Percentiles rank a stretch among this genome's conserved stretches.
phyloP scores from a whole-genome alignment of 1,140 invertebrate species.

The Drosophila quadrilineata region DNA sequence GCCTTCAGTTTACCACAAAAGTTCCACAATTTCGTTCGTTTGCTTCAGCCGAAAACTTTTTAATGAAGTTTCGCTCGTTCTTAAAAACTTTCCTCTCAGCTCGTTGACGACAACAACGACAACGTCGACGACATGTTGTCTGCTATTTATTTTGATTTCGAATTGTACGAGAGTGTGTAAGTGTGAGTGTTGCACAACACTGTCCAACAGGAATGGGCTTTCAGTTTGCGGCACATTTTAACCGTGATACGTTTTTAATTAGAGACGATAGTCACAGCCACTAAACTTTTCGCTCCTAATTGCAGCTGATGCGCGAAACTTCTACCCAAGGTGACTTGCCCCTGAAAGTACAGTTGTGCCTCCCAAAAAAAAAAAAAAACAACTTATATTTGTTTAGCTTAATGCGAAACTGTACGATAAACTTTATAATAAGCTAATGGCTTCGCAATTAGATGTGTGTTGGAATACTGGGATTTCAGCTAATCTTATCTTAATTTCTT shows the following conservation, averaged over 20 bases:
- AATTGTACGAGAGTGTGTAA: too few species aligned
- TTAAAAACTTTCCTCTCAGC: slow-evolving; percentile 65
- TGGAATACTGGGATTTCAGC: too few species aligned
- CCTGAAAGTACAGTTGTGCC: slow-evolving; percentile 20
- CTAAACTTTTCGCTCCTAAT: slow-evolving; percentile 64
- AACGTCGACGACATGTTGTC: slow-evolving; percentile 64
- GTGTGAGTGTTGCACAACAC: slow-evolving; percentile 34
- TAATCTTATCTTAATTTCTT: too few species aligned
- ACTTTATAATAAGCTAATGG: slow-evolving; percentile 11
- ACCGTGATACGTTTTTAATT: slow-evolving; percentile 72
- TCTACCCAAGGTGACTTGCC: too few species aligned
- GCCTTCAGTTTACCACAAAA: too few species aligned
- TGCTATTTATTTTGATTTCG: slow-evolving; percentile 73
- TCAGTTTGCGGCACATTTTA: slow-evolving; percentile 63
- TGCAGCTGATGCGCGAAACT: slow-evolving; percentile 58
- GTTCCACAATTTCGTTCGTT: slow-evolving; percentile 45
- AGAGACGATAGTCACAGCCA: slow-evolving; percentile 53
- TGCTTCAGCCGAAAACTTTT: slow-evolving; percentile 58
- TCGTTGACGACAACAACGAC: too few species aligned
- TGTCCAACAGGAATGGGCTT: slow-evolving; percentile 6
- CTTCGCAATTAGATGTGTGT: not conserved
- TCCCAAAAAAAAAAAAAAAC: too few species aligned
- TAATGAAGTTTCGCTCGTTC: slow-evolving; percentile 73
- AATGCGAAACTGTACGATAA: too few species aligned
- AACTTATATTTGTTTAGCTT: not conserved